Evolutionary conservation across 2,797 vertebrate species (phyloP), one percentile per base, ranked within the genome.

Genomic region (Spea hammondii): DNA sequence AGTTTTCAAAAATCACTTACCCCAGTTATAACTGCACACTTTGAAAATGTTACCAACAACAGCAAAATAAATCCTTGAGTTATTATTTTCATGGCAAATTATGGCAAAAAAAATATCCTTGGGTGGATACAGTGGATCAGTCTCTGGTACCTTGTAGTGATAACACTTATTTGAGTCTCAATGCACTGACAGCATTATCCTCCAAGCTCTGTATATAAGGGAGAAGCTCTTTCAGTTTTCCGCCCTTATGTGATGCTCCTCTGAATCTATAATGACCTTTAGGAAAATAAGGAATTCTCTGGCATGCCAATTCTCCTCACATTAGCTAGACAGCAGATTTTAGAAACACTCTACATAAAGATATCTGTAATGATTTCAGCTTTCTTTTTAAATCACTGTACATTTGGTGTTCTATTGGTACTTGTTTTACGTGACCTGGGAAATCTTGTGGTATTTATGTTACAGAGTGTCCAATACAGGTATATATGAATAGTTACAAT

Each of bases 1-100:
- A 11, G 55, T 51, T 54, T 32, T 32, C 32, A 4, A 1, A 13
- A 76, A 75, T 74, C 46, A 91, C 96, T 96, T 87, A 98, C 95
- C 94, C 96, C 96, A 0, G 96, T 96, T 88, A 97, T 97, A 84
- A 97, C 89, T 0, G 95, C 95, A 83, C 93, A 90, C 84, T 90
- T 90, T 11, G 91, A 90, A 72, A 86, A 88, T 71, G 89, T 91
- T 74, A 93, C 83, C 69, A 95, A 90, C 74, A 93, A 84, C 77
- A 97, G 83, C 48, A 96, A 64, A 77, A 94, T 68, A 46, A 89
- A 90, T 83, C 93, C 85, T 62, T 84, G 87, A 82, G 92, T 68
- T 50, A 88, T 77, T 4, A 80, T 85, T 84, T 87, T 90, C 92
- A 91, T 91, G 92, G 92, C 91, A 72, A 78, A 46, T 51, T 48